Evolutionary conservation across 1,140 invertebrate species (phyloP), one percentile per base, ranked within the genome.

Genomic region (Polypedilum pembai): DNA sequence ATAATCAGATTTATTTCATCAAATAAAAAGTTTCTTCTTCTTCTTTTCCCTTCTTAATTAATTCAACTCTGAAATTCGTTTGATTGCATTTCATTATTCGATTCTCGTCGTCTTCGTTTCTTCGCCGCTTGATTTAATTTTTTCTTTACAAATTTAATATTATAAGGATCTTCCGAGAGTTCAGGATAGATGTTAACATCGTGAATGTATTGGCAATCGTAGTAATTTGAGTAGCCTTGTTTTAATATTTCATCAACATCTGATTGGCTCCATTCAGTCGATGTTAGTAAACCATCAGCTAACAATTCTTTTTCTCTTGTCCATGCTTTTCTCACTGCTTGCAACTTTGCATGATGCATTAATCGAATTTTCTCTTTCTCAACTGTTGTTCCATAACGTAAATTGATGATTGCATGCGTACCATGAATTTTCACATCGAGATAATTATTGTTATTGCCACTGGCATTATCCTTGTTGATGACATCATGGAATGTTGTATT

Each of bases 81-180:
- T 69, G 65, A 69, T 69, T 69, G 15, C 17, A 18, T 69, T 69
- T 69, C 65, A 69, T 20, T 21, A 20, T 69, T 69, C 20, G 65
- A 69, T 21, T 69, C 17, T 69, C 65, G 65, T 69, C 65, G 65
- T 75, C 88, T 82, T 76, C 87, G 85, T 75, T 88, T 87, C 79
- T 87, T 88, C 33, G 87, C 85, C 33, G 87, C 85, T 76, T 86
- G 84, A 75, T 87, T 87, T 2, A 85, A 81, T 76, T 89, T 87
- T 80, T 93, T 93, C 83, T 94, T 94, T 12, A 91, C 86, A 80
- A 96, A 95, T 77, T 90, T 88, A 74, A 98, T 90, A 84, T 97
- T 98, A 83, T 93, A 96, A 2, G 95, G 94, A 85, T 98, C 96
- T 83, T 98, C 95, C 10, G 94, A 92, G 10, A 98, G 85, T 80